Base-by-base conservation (phyloP, 2,888 invertebrate genomes). In the Eugnorisma glareosa region DNA sequence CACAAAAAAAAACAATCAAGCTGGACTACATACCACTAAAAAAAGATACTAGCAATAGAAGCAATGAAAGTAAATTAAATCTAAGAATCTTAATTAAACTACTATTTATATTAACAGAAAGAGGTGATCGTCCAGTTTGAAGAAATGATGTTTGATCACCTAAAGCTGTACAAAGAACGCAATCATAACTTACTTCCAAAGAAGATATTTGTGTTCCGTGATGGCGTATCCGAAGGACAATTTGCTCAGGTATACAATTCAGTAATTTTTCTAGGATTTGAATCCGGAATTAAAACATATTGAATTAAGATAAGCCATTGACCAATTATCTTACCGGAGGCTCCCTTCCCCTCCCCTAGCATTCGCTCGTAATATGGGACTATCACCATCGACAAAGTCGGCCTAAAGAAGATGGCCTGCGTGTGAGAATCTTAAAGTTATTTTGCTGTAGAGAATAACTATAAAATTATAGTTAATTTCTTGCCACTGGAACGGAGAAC, bases 191-290 rank as follows among this genome's bases (percentile, higher is more conserved):
- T 70, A 0, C 94, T 97, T 77, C 98, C 98, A 0, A 91, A 92
- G 67, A 97, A 97, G 85, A 98, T 99, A 70, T 97, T 98, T 67
- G 98, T 98, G 77, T 98, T 98, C 93, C 97, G 99, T 1, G 99
- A 99, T 91, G 99, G 99, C 0, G 99, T 99, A 0, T 98, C 98
- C 0, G 99, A 99, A 90, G 98, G 99, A 0, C 98, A 99, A 88
- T 98, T 99, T 91, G 94, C 97, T 7, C 95, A 97, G 92, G 97
- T 98, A 64, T 64, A 28, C n/a, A n/a, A 40, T 40, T 59, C 21
- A n/a, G 2, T 64, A 64, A 8, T 64, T 40, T 61, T 35, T 61
- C 21, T 35, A 35, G 35, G 11, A 35, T 24, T 61, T 35, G 11
- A 21, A 24, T 61, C 24, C 10, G 18, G 31, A 31, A 31, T 18